These are phyloP conservation scores for Podarcis raffonei DNA, from an alignment of 2,113 vertebrate genomes.

Conservation along the genomic window DNA sequence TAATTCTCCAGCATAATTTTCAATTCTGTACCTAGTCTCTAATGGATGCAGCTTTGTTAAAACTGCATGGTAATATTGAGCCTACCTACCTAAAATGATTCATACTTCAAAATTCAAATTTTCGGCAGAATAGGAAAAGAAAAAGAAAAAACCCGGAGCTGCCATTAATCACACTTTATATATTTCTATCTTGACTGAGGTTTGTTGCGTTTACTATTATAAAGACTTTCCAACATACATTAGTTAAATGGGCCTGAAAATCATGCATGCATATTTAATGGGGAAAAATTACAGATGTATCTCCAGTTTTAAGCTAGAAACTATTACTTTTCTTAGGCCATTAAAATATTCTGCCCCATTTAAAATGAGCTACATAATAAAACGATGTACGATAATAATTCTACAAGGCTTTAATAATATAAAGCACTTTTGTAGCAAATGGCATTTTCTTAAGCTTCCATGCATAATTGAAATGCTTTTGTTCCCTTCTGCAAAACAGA, in stretches of 20 bases:
- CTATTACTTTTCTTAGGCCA: conserved; percentile 67
- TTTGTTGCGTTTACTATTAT: conserved; percentile 72
- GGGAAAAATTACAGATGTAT: conserved; percentile 66
- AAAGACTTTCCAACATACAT: conserved; percentile 75
- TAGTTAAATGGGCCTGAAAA: conserved; percentile 78
- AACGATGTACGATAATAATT: conserved; percentile 71
- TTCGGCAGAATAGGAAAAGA: conserved; percentile 50
- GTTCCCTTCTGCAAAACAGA: conserved; percentile 32
- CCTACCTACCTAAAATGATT: conserved; percentile 58
- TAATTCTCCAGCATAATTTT: conserved; percentile 58
- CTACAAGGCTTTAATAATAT: conserved; percentile 66
- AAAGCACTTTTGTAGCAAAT: conserved; percentile 64
- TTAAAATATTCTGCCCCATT: conserved; percentile 76
- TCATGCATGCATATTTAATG: conserved; percentile 74
- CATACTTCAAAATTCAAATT: conserved; percentile 62
- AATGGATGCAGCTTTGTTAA: conserved; percentile 53
- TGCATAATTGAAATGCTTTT: conserved; percentile 57
- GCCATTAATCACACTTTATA: conserved; percentile 60
- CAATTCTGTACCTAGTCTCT: conserved; percentile 53
- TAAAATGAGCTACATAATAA: conserved; percentile 72
- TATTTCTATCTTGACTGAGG: conserved; percentile 65
- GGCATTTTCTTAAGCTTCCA: conserved; percentile 52
- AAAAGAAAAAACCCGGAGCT: conserved; percentile 48
- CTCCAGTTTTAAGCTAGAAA: conserved; percentile 70
- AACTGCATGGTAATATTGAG: conserved; percentile 39